Conservation (phyloP, 2,797 vertebrate genomes). For the Limnodromus scolopaceus region DNA sequence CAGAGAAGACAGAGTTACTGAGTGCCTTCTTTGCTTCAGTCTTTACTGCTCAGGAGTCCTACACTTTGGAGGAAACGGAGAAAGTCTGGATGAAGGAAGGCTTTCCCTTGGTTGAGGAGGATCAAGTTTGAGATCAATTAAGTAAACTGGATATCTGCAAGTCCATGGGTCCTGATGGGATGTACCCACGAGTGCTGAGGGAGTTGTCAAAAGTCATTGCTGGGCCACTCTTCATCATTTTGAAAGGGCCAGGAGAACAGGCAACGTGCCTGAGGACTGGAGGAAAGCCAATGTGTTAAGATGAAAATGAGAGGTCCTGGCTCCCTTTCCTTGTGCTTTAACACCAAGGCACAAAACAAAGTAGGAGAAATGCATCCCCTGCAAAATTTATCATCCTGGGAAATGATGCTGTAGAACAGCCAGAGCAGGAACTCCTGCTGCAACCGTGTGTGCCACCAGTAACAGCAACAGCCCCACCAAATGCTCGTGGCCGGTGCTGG, state of each 20-base stretch:
- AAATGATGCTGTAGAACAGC: neutral
- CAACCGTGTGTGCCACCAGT: neutral
- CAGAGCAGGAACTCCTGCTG: neutral
- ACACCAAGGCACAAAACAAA: neutral
- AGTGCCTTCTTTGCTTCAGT: neutral
- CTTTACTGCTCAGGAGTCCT: too few relatives aligned
- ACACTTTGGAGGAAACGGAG: too few relatives aligned
- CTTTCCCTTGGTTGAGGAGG: too few relatives aligned
- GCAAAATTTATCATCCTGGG: neutral
- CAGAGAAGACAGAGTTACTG: neutral
- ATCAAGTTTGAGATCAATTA: too few relatives aligned
- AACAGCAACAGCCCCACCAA: neutral
- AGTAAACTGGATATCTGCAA: too few relatives aligned
- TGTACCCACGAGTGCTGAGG: too few relatives aligned
- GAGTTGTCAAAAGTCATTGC: neutral
- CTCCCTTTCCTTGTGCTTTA: neutral
- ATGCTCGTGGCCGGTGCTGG: neutral
- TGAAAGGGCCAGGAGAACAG: neutral
- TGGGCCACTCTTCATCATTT: neutral
- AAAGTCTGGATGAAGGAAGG: too few relatives aligned
- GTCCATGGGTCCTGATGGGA: too few relatives aligned
- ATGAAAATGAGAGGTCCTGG: neutral
- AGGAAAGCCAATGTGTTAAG: neutral
- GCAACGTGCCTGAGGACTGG: neutral
- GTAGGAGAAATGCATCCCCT: neutral